Percentiles rank a stretch among this genome's conserved stretches.
These are phyloP conservation scores for Drosophila sturtevanti DNA, from an alignment of 1,140 invertebrate species.

Conservation along the genomic window DNA sequence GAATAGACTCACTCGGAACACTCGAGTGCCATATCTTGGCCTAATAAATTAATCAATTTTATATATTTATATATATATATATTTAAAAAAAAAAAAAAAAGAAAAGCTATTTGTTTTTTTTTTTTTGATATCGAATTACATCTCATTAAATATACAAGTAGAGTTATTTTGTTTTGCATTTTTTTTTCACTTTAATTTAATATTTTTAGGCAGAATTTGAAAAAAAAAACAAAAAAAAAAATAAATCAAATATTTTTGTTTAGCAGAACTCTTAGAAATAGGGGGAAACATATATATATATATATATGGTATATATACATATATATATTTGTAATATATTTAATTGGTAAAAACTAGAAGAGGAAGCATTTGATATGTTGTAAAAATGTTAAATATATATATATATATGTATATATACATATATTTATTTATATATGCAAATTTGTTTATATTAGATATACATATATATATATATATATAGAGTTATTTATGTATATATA, in stretches of 20 bases:
- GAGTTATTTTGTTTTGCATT: conserved; percentile 40
- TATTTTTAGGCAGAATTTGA: conserved; percentile 7
- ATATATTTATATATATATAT: not conserved
- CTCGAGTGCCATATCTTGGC: not conserved
- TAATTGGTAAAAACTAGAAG: conserved; percentile 58
- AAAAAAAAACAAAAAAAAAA: conserved; percentile 34
- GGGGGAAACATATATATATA: conserved; percentile 18
- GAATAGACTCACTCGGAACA: not conserved
- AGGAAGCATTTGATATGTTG: conserved; percentile 83
- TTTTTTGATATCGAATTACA: conserved; percentile 20
- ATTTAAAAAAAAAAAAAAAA: conserved; percentile 3
- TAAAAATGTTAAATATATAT: conserved; percentile 68
- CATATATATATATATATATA: conserved; percentile 36
- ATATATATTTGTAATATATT: conserved; percentile 22
- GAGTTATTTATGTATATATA: conserved; percentile 20
- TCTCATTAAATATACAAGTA: conserved; percentile 39
- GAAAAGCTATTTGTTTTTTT: conserved; percentile 4
- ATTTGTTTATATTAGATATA: conserved; percentile 29
- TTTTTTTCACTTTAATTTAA: conserved; percentile 4
- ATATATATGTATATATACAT: conserved; percentile 2
- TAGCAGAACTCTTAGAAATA: conserved; percentile 65
- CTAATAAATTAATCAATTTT: conserved; percentile 3
- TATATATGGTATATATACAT: conserved; percentile 14
- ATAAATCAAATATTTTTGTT: not conserved
- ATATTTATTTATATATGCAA: conserved; percentile 11